Conservation (phyloP, 37 sponge, comb jelly and placozoan genomes). For the Corticium candelabrum region DNA sequence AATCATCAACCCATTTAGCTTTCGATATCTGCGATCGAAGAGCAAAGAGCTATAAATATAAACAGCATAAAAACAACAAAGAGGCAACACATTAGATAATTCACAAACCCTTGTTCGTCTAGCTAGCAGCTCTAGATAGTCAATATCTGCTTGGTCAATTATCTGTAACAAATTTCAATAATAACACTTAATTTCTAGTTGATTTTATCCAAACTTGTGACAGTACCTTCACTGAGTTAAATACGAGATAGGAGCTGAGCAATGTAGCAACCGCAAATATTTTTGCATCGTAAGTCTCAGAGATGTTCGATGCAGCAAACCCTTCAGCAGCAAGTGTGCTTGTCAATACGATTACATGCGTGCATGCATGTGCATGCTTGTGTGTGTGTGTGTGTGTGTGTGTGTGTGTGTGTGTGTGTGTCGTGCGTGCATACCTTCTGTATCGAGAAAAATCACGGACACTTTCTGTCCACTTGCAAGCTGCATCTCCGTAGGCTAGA, state of each 20-base stretch:
- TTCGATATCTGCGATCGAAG: slow-evolving; percentile 71
- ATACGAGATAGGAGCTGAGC: slow-evolving; percentile 84
- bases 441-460: slow-evolving; percentile 77
- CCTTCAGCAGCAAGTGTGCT: slow-evolving; percentile 26
- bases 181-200: neutral
- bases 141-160: slow-evolving; percentile 86
- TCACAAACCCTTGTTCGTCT: slow-evolving; percentile 81
- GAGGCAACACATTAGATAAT: too few relatives aligned
- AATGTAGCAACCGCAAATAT: slow-evolving; percentile 81
- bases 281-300: slow-evolving; percentile 88
- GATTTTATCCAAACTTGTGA: neutral
- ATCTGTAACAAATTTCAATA: slow-evolving; percentile 31
- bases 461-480: slow-evolving; percentile 38
- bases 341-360: neutral
- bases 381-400: too few relatives aligned
- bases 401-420: too few relatives aligned
- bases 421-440: slow-evolving; percentile 53
- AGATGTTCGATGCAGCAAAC: slow-evolving; percentile 83
- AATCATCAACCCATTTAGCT: slow-evolving; percentile 54
- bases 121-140: slow-evolving; percentile 79
- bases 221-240: slow-evolving; percentile 84
- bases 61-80: neutral
- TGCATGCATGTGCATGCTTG: too few relatives aligned
- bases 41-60: slow-evolving; percentile 61
- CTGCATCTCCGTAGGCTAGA: slow-evolving; percentile 42